Base-by-base conservation (phyloP, 2,888 invertebrate species). In the Drosophila buzzatii region DNA sequence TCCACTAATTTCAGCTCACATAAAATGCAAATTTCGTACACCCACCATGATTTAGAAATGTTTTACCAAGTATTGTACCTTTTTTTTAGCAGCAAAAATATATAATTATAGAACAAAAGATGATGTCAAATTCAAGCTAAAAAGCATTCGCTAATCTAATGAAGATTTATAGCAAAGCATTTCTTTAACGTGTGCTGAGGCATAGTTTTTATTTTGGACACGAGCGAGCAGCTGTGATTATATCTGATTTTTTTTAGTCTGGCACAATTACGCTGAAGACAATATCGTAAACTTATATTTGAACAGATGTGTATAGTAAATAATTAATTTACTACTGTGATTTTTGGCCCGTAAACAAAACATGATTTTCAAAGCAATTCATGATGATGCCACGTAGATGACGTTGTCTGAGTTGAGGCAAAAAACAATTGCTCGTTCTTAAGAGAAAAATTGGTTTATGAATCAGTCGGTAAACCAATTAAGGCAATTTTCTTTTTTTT, bases 361-460 rank as follows among this genome's bases (percentile, higher is more conserved):
- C 70, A 63, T 79, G 58, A 66, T 61, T 58, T 37, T 39, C 33
- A 37, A 20, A 56, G 41, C 27, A 57, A 49, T 31, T 35, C 14
- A 45, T 31, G 55, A 66, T 77, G 75, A 79, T 70, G 74, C 53
- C 65, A 31, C 16, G 45, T 47, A 41, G 37, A 64, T 79, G 76
- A 77, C 77, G 77, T 75, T 31, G 65, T 18, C 1, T 23, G 6
- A 42, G n/a, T 10, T 14, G 12, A 8, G 31, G 47, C 23, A 49
- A 56, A 37, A 37, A 31, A 7, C 12, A 41, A 42, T 14, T 20
- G n/a, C 20, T 5, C 23, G n/a, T 27, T 5, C 23, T 47, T 18
- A 20, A 23, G 31, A 12, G 20, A 42, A 37, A 53, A 69, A 64
- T 51, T 59, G 45, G 45, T 37, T 41, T 56, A 68, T 78, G 77